Evolutionary conservation across 2,113 vertebrate species (phyloP).

Genomic region (Mola mola): DNA sequence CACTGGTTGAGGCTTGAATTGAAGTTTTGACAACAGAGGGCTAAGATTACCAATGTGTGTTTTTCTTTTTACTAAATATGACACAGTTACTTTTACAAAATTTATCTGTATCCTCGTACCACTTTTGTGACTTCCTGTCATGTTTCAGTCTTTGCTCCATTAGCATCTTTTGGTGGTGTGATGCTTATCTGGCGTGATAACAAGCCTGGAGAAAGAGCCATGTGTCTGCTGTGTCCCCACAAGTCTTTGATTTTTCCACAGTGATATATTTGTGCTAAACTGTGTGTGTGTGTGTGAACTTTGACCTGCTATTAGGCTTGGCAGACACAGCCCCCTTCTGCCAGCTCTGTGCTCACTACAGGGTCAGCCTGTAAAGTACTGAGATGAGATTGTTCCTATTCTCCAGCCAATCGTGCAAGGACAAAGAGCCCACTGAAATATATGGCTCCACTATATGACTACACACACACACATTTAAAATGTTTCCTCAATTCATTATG

Average conservation of each 20-base stretch:
- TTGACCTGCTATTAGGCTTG: conserved; percentile 51
- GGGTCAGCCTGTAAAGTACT: conserved; percentile 45
- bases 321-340: conserved; percentile 52
- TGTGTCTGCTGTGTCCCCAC: conserved; percentile 23
- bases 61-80: conserved; percentile 17
- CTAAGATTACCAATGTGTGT: background rate
- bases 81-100: conserved; percentile 1
- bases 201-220: conserved; percentile 14
- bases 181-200: conserved; percentile 43
- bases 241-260: conserved; percentile 12
- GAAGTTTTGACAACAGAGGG: background rate
- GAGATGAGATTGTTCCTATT: conserved; percentile 58
- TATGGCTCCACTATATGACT: conserved; percentile 14
- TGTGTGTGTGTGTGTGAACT: conserved; percentile 35
- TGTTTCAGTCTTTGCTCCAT: conserved; percentile 15
- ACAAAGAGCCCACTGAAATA: conserved; percentile 64
- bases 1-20: background rate
- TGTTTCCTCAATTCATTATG: background rate
- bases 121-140: background rate
- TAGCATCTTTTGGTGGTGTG: conserved; percentile 15
- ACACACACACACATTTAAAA: conserved; percentile 22
- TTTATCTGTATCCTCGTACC: background rate
- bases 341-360: conserved; percentile 36
- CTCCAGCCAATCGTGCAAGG: conserved; percentile 40
- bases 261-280: conserved; percentile 28